Evolutionary conservation across 2,797 vertebrate species (phyloP).

Genomic region (Crypturellus tataupa): DNA sequence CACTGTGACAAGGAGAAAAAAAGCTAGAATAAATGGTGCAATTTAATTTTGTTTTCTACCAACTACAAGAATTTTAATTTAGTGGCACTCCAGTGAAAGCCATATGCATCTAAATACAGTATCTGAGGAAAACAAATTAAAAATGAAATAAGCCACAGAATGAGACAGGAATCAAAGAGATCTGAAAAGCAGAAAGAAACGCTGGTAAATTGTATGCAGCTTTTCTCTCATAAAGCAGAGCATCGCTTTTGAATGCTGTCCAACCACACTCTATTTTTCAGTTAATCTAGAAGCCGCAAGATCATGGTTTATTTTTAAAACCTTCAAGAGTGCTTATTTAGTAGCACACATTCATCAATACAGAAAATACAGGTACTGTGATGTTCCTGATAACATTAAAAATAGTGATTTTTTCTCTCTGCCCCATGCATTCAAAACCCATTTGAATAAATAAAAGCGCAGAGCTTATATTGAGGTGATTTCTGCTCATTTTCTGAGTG

Average conservation of each 20-base stretch:
- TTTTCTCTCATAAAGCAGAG: neutral
- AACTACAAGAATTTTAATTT: neutral
- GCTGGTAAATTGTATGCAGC: neutral
- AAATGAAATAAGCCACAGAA: neutral
- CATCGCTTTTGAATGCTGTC: neutral
- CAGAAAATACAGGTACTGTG: neutral
- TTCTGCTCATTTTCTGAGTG: neutral
- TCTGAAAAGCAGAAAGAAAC: neutral
- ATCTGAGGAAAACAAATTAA: constrained; percentile 11
- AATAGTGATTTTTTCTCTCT: neutral
- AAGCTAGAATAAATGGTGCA: constrained; percentile 46
- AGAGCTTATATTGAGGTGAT: neutral
- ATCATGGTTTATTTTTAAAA: neutral
- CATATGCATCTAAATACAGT: neutral
- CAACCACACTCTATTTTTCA: neutral
- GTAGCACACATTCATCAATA: neutral
- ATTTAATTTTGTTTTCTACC: constrained; percentile 20
- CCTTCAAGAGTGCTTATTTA: neutral
- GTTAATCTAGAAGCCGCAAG: neutral
- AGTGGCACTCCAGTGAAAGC: neutral
- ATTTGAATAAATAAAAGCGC: neutral
- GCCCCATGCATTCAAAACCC: neutral
- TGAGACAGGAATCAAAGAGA: neutral
- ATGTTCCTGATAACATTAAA: neutral
- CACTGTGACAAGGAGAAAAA: constrained; percentile 37